Percentiles rank a stretch among this genome's conserved stretches.
Conservation (phyloP, 1,140 invertebrate genomes). For the roundworm (Caenorhabditis elegans) region DNA sequence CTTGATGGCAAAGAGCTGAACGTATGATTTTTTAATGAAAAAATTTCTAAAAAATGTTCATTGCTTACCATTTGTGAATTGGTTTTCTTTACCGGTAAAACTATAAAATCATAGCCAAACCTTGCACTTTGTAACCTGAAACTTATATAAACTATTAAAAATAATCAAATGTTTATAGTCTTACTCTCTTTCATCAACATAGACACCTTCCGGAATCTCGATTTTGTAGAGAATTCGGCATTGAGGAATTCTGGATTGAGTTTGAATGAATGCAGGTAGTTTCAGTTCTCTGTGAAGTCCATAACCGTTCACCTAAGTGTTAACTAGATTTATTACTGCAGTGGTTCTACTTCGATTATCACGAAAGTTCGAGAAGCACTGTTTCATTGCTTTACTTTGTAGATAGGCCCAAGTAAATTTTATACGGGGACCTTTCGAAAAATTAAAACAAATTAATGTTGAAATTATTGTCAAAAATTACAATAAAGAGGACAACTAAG, state of each 20-base stretch:
- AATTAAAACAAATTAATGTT: no score
- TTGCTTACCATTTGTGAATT: neutral
- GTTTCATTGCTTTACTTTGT: no score
- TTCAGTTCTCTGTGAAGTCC: neutral
- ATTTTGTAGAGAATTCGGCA: neutral
- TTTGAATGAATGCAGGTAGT: neutral
- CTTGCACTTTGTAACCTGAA: neutral
- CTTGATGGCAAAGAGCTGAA: neutral
- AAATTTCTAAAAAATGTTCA: neutral
- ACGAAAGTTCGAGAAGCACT: no score
- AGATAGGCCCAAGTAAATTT: no score
- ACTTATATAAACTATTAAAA: neutral
- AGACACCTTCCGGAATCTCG: neutral
- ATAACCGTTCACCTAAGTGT: neutral
- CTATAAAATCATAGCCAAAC: neutral
- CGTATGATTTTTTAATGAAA: neutral
- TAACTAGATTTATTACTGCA: no score
- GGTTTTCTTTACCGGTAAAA: neutral
- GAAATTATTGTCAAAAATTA: no score
- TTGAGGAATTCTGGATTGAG: neutral
- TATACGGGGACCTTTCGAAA: no score
- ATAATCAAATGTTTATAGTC: neutral
- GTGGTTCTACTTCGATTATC: no score
- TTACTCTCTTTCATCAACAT: neutral
- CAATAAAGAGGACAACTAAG: no score